Percentiles rank a stretch among this genome's conserved stretches.
These are phyloP conservation scores for Dasysyrphus tricinctus DNA, from an alignment of 2,888 invertebrate species.

Conservation along the genomic window DNA sequence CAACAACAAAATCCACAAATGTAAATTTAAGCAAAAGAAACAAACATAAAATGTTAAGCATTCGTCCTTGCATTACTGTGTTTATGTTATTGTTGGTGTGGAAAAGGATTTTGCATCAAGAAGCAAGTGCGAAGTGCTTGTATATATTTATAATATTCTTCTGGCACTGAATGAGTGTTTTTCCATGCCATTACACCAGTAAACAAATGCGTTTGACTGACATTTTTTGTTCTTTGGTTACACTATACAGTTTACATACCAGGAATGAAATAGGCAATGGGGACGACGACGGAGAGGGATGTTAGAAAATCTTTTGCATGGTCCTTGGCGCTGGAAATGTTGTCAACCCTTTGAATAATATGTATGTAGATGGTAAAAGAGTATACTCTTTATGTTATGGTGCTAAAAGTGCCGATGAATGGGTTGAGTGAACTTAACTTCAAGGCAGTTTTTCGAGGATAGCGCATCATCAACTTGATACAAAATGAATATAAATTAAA, in stretches of 20 bases:
- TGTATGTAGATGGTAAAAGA: neutral
- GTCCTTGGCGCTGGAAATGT: neutral
- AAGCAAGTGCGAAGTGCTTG: slow-evolving; percentile 68
- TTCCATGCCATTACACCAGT: slow-evolving; percentile 71
- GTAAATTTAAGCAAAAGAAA: slow-evolving; percentile 10
- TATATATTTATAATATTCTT: slow-evolving; percentile 52
- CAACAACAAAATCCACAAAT: neutral
- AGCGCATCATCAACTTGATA: neutral
- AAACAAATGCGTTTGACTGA: slow-evolving; percentile 67
- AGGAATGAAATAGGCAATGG: neutral
- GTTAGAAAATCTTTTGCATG: neutral
- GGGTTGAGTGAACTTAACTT: neutral
- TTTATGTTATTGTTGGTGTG: neutral
- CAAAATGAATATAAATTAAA: no score
- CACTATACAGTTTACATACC: no score
- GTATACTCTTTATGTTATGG: neutral
- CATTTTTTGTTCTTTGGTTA: slow-evolving; percentile 21
- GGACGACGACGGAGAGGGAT: neutral
- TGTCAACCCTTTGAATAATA: neutral
- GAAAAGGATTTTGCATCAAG: slow-evolving; percentile 50
- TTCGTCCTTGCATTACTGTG: neutral
- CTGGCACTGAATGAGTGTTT: slow-evolving; percentile 66
- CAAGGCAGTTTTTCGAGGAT: neutral
- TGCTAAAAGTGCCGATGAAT: neutral
- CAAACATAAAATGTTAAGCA: neutral